Evolutionary conservation across 1,140 invertebrate genomes (phyloP), one percentile per base, ranked within the genome.

Genomic region (Neomicropteryx cornuta): DNA sequence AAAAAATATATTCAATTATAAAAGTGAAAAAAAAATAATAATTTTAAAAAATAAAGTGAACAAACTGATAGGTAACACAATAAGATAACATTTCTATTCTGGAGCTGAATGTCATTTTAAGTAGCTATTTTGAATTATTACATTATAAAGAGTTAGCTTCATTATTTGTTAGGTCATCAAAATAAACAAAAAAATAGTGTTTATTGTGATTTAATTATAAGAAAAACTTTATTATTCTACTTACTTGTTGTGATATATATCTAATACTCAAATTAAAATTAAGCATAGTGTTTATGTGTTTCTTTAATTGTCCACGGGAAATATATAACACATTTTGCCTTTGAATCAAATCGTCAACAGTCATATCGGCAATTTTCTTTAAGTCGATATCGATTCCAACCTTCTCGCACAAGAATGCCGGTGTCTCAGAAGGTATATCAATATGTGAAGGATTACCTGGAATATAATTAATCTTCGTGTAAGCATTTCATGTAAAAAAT

Each of bases 351-450:
- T 87, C 81, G 51, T 87, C 84, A n/a, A 86, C 80, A 16, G 87
- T 81, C 72, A 91, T 83, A 56, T 94, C 88, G 1, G 89, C 81
- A 55, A 87, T 79, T 58, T 94, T 86, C 51, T 89, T 81, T 38
- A 95, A 73, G 54, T 92, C 88, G 39, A 94, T 71, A 53, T 93
- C 89, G 18, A 96, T 72, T 5, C 78, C 79, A 18, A 95, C 83
- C 59, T 83, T 84, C 59, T 96, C 89, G 61, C 90, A 96, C 1
- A 92, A 68, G 66, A 97, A 96, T 2, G 92, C 81, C 0, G 90
- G 87, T 1, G 80, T 85, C 53, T 92, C 87, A 18, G 78, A 71
- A 24, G 76, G 71, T 22, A 83, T 77, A 45, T 81, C 76, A 1
- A 75, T 56, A 44, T 71, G 68, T 19, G 73, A 70, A 45, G 68